phyloP scores from a whole-genome alignment of 2,797 vertebrate species.

The Gambusia yucatana region DNA sequence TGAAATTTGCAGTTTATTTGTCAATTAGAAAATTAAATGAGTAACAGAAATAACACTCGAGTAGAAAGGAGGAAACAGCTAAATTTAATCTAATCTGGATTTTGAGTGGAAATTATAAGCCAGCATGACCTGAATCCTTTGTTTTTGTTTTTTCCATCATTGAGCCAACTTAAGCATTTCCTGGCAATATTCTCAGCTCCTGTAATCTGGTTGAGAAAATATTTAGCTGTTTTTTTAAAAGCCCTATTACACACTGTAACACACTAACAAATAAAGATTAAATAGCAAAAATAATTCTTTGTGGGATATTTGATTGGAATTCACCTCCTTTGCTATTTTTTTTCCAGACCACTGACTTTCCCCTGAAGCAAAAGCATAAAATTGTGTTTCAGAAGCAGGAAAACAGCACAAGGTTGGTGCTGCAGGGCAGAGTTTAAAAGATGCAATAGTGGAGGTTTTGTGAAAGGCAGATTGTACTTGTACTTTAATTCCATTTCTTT shows the following conservation, averaged over 20 bases:
- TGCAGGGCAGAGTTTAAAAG: constrained; percentile 27
- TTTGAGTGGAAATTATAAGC: not conserved
- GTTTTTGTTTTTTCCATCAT: not conserved
- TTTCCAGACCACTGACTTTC: constrained; percentile 1
- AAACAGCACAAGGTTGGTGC: constrained; percentile 24
- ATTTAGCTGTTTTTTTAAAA: not conserved
- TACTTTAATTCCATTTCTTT: constrained; percentile 31
- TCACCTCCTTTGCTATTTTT: constrained; percentile 18
- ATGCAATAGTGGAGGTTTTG: constrained; percentile 56
- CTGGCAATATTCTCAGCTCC: not conserved
- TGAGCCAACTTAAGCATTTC: not conserved
- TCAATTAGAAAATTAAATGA: not conserved
- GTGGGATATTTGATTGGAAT: constrained; percentile 19
- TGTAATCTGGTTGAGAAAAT: not conserved
- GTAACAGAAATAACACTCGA: not conserved
- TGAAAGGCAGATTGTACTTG: constrained; percentile 45
- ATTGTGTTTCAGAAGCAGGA: constrained; percentile 24
- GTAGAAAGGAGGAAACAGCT: not conserved
- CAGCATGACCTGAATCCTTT: not conserved
- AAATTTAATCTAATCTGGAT: constrained; percentile 1
- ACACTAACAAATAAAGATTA: not conserved
- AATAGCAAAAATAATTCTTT: constrained; percentile 2
- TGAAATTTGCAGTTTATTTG: not conserved
- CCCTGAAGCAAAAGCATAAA: constrained; percentile 17
- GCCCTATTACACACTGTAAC: not conserved